These are phyloP conservation scores for Rattus rattus DNA, from an alignment of 2,113 vertebrate genomes.

Conservation along the genomic window DNA sequence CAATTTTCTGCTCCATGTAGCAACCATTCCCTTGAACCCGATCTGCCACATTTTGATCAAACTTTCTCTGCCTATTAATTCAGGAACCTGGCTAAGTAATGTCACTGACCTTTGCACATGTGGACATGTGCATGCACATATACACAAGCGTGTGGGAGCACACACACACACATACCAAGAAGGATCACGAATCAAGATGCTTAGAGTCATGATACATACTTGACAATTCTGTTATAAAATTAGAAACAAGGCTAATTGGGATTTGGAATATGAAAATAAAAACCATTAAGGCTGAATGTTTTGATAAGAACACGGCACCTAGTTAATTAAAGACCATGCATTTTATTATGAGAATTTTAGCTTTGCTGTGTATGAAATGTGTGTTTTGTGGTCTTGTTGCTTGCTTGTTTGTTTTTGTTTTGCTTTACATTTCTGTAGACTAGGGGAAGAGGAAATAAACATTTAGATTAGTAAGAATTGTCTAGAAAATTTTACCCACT, in stretches of 20 bases:
- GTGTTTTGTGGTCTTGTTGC: background rate
- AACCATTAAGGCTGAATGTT: background rate
- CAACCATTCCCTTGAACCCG: background rate
- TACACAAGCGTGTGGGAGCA: background rate
- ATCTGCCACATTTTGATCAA: slow-evolving; percentile 19
- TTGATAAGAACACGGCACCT: background rate
- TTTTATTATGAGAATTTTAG: slow-evolving; percentile 25
- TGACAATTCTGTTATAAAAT: background rate
- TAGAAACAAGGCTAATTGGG: background rate
- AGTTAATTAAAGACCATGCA: background rate
- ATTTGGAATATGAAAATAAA: slow-evolving; percentile 37
- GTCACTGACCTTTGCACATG: background rate
- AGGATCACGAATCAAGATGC: slow-evolving; percentile 6
- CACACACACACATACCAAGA: background rate
- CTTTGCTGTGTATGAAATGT: background rate
- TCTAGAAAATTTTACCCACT: background rate
- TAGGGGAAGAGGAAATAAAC: background rate
- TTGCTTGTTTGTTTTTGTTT: background rate
- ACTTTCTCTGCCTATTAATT: background rate
- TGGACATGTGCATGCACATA: background rate
- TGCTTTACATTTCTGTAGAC: background rate
- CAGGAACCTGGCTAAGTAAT: background rate
- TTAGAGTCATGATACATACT: background rate
- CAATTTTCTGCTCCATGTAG: slow-evolving; percentile 4
- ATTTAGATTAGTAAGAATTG: background rate